Conservation (phyloP, 2,797 vertebrate species). For the Carapus acus region DNA sequence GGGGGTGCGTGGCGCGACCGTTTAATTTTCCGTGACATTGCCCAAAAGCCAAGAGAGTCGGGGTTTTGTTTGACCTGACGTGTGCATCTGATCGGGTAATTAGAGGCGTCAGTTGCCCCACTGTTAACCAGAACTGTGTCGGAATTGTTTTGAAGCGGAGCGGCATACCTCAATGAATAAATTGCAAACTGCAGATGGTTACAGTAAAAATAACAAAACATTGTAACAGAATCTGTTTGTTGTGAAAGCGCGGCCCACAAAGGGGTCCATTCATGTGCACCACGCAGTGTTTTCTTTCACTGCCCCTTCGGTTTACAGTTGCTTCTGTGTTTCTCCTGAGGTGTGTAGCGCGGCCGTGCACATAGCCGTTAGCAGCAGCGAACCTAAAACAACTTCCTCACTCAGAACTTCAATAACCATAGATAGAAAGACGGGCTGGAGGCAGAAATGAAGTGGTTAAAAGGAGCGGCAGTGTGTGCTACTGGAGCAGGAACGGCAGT, state of each 20-base stretch:
- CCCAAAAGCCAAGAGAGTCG: conserved; percentile 50
- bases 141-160: conserved; percentile 59
- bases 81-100: conserved; percentile 69
- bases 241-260: conserved; percentile 60
- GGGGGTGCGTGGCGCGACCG: conserved; percentile 51
- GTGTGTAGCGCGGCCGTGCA: conserved; percentile 41
- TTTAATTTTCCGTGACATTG: conserved; percentile 72
- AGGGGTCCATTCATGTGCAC: conserved; percentile 63
- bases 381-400: conserved; percentile 69
- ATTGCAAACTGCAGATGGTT: conserved; percentile 42
- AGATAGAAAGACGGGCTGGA: conserved; percentile 52
- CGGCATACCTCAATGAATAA: conserved; percentile 59
- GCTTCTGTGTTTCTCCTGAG: conserved; percentile 61
- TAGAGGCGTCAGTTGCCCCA: conserved; percentile 56
- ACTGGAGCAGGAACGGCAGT: conserved; percentile 55
- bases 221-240: conserved; percentile 68
- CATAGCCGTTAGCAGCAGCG: conserved; percentile 44
- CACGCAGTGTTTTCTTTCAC: conserved; percentile 51
- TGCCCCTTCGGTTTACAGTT: conserved; percentile 59
- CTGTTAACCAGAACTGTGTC: conserved; percentile 60
- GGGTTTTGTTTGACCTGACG: conserved; percentile 65
- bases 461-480: conserved; percentile 64
- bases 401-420: conserved; percentile 39
- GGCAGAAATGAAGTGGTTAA: conserved; percentile 50
- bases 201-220: conserved; percentile 60